phyloP scores from a whole-genome alignment of 2,797 vertebrate species.

The Hybognathus amarus region DNA sequence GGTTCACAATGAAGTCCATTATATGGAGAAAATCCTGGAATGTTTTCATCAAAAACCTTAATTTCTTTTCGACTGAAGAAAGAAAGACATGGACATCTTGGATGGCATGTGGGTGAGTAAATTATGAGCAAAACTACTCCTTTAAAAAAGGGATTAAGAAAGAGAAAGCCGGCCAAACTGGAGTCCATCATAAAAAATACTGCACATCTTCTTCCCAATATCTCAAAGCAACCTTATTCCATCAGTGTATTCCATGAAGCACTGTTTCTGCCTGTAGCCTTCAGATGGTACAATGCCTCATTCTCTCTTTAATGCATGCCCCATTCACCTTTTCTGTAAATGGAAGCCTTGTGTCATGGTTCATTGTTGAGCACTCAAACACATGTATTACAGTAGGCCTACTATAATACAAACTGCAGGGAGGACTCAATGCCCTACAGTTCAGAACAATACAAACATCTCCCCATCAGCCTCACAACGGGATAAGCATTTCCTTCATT shows the following conservation, averaged over 20 bases:
- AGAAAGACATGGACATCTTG: too few relatives aligned
- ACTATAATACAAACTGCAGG: background rate
- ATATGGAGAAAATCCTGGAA: too few relatives aligned
- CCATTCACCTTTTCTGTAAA: background rate
- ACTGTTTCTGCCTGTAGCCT: background rate
- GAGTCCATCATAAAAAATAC: background rate
- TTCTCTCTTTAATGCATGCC: background rate
- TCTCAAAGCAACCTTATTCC: background rate
- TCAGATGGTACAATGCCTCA: background rate
- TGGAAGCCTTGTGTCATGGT: background rate
- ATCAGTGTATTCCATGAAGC: background rate
- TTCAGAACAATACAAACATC: background rate
- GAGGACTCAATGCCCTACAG: background rate
- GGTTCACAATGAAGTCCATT: too few relatives aligned
- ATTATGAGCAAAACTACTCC: too few relatives aligned
- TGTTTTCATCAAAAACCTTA: too few relatives aligned
- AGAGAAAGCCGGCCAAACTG: background rate
- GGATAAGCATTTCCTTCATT: conserved; percentile 44
- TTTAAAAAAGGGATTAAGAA: background rate
- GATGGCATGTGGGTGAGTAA: too few relatives aligned
- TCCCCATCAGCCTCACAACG: conserved; percentile 27
- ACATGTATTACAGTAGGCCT: background rate
- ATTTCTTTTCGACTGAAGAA: too few relatives aligned
- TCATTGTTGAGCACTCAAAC: background rate
- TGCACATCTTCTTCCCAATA: background rate